Base-by-base conservation (phyloP, 2,797 vertebrate genomes). In the Tauraco hartlaubi region DNA sequence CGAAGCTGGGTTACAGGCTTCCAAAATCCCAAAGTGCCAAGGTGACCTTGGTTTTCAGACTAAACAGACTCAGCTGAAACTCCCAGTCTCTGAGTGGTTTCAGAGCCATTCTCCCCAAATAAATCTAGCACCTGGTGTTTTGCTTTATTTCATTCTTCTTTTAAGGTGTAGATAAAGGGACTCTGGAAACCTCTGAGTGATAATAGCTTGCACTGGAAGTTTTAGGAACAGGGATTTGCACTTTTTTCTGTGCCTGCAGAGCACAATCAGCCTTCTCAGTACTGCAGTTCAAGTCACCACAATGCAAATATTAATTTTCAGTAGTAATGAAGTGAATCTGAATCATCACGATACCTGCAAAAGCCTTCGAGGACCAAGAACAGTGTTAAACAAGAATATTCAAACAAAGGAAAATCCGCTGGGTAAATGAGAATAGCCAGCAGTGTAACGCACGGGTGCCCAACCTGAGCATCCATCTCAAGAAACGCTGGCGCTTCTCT, bases 361-460 rank as follows among this genome's bases (percentile, higher is more conserved):
- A 88, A 85, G 64, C 72, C 82, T 90, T 58, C 5, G 5, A 92
- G 62, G 58, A 83, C 46, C 73, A 72, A 58, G 66, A 1, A 48
- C 88, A 91, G 93, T 21, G 35, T 88, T 84, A 84, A 94, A 94
- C 52, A 94, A 83, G 78, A 72, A 51, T 17, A 78, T 54, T 56
- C 31, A 85, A 94, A 86, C 69, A 44, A 63, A 76, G 35, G 52
- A 44, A 91, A 91, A 94, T 37, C 67, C 17, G 3, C 61, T 73
- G 31, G 55, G 56, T 82, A 82, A 94, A 85, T 44, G 46, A 56
- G 49, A 87, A 55, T 35, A 59, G 12, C 84, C 85, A 55, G 41
- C 44, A 56, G 81, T 15, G 59, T 52, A 75, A 87, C 1, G 46
- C 84, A 73, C 10, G 64, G 20, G 67, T 54, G 61, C 22, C 48